Percentiles rank a stretch among this genome's conserved stretches.
Conservation (phyloP, 2,888 invertebrate species). For the Ligdia adustata region DNA sequence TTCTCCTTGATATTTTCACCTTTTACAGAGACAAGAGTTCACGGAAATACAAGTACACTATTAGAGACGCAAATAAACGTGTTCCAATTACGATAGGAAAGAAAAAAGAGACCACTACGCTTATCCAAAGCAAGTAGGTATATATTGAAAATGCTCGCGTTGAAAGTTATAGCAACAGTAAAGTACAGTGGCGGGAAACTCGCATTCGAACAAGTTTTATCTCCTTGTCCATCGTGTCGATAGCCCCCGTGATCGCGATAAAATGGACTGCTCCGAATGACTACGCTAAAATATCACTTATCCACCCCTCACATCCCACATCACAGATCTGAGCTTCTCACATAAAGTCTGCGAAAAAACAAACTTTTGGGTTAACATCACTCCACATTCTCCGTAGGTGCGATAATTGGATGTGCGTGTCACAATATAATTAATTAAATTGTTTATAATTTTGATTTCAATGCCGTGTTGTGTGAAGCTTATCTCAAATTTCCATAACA, state of each 20-base stretch:
- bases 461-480: conserved; percentile 13
- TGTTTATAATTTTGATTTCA: conserved; percentile 16
- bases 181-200: conserved; percentile 1
- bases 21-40: no score
- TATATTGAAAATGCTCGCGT: neutral
- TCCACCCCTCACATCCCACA: conserved; percentile 3
- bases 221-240: conserved; percentile 13
- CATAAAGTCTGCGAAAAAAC: neutral
- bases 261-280: conserved; percentile 9
- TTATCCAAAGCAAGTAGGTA: neutral
- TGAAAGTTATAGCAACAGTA: conserved; percentile 2
- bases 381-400: neutral
- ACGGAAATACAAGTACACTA: no score
- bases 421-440: conserved; percentile 18
- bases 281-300: conserved; percentile 11
- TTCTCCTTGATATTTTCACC: no score
- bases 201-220: conserved; percentile 9
- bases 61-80: no score
- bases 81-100: no score
- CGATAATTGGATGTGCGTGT: conserved; percentile 10
- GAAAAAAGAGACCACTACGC: no score
- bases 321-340: neutral
- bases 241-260: conserved; percentile 11
- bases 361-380: neutral
- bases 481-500: conserved; percentile 22